Base-by-base conservation (phyloP, 2,797 vertebrate genomes). In the Anniella stebbinsi region DNA sequence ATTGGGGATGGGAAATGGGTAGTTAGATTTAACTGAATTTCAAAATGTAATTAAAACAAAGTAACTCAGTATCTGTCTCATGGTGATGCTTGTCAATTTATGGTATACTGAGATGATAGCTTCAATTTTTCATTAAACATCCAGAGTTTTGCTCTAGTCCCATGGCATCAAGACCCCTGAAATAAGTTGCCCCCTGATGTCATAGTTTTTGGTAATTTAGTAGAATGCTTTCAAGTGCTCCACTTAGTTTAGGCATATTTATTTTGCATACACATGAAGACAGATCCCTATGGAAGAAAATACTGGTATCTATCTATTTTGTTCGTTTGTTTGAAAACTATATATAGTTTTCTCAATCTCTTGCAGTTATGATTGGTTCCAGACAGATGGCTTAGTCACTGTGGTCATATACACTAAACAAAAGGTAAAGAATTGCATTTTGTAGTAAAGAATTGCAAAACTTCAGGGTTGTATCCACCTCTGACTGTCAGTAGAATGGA, bases 291-390 rank as follows among this genome's bases (percentile, higher is more conserved):
- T 91, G 17, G 90, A 93, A 86, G 83, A 77, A 92, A 48, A 81
- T 25, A 36, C 2, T 93, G 92, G 86, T 86, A 87, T 90, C 36
- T 91, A 38, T 75, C 94, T 63, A 63, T 63, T 63, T 18, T 17
- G 60, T 63, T 63, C 15, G 54, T 93, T 66, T 63, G 25, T 92
- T 88, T 91, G 38, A 54, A 63, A 67, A 72, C 94, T 80, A 10
- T 66, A 0, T 91, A 3, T 90, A 87, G 45, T 85, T 89, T 93
- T 90, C 77, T 85, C 73, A 84, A 51, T 95, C 33, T 95, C 95
- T 93, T 96, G 76, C 89, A 99, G 99, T 96, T 99, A 98, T 78
- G 98, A 99, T 91, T 99, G 99, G 99, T 99, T 99, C 97, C 99
- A 99, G 93, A 99, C 98, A 51, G 98, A 98, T 33, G 96, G 81